Conservation (phyloP, 2,888 invertebrate species). For the Tetragnatha montana region DNA sequence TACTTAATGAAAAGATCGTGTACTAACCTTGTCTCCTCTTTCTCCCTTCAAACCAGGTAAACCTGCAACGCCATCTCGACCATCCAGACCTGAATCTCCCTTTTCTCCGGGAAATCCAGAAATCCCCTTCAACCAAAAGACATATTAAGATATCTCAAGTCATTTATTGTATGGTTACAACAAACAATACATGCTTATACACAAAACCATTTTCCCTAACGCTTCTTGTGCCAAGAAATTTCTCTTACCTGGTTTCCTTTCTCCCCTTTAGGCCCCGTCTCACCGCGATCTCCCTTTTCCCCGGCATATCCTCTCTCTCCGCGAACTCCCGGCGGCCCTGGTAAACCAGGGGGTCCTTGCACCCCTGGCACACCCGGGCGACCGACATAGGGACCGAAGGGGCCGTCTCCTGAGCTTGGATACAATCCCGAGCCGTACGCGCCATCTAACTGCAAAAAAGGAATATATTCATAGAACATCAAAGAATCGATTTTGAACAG, state of each 20-base stretch:
- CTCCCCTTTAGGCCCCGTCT: constrained; percentile 73
- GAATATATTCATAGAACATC: not conserved
- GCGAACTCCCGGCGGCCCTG: constrained; percentile 73
- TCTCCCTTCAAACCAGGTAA: constrained; percentile 63
- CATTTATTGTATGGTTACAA: not conserved
- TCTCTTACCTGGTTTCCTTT: constrained; percentile 67
- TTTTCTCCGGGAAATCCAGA: constrained; percentile 71
- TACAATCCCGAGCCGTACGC: constrained; percentile 67
- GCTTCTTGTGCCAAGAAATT: not conserved
- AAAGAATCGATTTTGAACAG: no score
- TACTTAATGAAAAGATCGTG: not conserved
- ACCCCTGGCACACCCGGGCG: constrained; percentile 73
- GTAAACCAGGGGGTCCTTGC: constrained; percentile 74
- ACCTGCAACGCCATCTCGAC: constrained; percentile 56
- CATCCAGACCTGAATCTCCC: constrained; percentile 69
- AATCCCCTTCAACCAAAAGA: constrained; percentile 62
- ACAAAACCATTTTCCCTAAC: no score
- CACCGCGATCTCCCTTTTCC: constrained; percentile 75
- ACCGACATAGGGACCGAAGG: constrained; percentile 72
- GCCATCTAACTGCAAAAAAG: constrained; percentile 52
- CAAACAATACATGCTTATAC: no score
- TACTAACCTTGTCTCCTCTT: constrained; percentile 60
- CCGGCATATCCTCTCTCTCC: constrained; percentile 75
- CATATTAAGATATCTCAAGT: not conserved
- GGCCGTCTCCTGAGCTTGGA: constrained; percentile 69